Percentiles rank a stretch among this genome's conserved stretches.
phyloP scores from a whole-genome alignment of 2,113 vertebrate genomes.

The Ginglymostoma cirratum region DNA sequence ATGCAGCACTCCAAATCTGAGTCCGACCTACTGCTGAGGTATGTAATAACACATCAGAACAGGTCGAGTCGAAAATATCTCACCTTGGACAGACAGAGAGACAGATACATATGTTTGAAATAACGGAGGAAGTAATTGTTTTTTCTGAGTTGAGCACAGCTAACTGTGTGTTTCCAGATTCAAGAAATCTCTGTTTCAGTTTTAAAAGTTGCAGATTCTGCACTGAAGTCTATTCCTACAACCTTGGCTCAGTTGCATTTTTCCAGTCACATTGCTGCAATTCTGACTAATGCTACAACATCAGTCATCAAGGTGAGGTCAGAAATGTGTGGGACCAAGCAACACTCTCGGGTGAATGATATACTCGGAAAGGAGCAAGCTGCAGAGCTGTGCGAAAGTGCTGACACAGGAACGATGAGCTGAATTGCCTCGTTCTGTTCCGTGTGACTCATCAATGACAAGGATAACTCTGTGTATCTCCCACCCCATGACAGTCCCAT shows the following conservation, averaged over 20 bases:
- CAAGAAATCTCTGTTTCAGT: background rate
- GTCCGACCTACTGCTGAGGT: no score
- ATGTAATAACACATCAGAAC: no score
- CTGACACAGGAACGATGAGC: no score
- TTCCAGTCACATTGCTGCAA: background rate
- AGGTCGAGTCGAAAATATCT: no score
- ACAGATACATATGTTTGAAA: no score
- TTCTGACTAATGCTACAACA: background rate
- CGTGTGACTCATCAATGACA: background rate
- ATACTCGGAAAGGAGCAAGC: no score
- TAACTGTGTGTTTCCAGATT: background rate
- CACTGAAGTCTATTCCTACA: background rate
- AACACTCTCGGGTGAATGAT: background rate
- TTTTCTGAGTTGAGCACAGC: rapidly evolving
- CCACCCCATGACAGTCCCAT: background rate
- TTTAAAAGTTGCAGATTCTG: background rate
- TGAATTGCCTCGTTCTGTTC: background rate
- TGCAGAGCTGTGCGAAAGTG: no score
- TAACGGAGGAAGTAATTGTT: background rate
- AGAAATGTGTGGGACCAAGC: background rate
- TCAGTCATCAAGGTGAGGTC: background rate
- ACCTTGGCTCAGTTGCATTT: background rate
- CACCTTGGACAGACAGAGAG: no score
- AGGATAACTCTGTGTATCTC: background rate
- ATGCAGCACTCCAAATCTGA: no score